Conservation (phyloP, 2,797 vertebrate genomes). For the Sebastolobus alascanus region DNA sequence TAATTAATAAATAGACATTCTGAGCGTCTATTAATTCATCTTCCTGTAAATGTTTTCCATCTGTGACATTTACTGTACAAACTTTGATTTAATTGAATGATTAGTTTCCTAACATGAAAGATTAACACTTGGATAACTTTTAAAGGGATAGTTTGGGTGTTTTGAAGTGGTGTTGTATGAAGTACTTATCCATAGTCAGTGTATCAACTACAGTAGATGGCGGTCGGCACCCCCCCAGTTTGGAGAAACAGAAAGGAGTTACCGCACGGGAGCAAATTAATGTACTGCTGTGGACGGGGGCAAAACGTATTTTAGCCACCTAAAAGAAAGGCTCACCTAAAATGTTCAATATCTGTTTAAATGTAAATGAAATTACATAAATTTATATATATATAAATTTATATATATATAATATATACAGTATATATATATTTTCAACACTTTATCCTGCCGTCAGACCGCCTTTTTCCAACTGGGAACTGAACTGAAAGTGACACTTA, state of each 20-base stretch:
- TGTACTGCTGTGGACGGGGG: too few relatives aligned
- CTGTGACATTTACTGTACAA: slow-evolving; percentile 28
- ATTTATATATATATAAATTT: too few relatives aligned
- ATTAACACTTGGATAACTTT: slow-evolving; percentile 64
- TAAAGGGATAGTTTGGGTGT: neutral
- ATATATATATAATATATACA: too few relatives aligned
- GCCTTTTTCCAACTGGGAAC: too few relatives aligned
- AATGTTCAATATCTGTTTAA: neutral
- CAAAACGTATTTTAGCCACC: neutral
- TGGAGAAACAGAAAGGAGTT: too few relatives aligned
- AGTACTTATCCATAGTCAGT: neutral
- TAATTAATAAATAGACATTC: slow-evolving; percentile 33
- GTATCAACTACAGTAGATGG: neutral
- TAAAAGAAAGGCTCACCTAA: too few relatives aligned
- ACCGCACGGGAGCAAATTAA: too few relatives aligned
- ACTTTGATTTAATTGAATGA: slow-evolving; percentile 50
- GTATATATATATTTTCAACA: too few relatives aligned
- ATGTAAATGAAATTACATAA: neutral
- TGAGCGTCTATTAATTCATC: slow-evolving; percentile 52
- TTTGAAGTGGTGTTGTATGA: neutral
- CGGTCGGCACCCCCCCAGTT: too few relatives aligned
- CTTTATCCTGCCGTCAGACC: too few relatives aligned
- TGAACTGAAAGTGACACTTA: too few relatives aligned
- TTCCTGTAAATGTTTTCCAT: slow-evolving; percentile 40
- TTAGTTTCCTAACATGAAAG: slow-evolving; percentile 67